Percentiles rank a stretch among this genome's conserved stretches.
These are phyloP conservation scores for Herminia tarsipennalis DNA, from an alignment of 2,888 invertebrate genomes.

Conservation along the genomic window DNA sequence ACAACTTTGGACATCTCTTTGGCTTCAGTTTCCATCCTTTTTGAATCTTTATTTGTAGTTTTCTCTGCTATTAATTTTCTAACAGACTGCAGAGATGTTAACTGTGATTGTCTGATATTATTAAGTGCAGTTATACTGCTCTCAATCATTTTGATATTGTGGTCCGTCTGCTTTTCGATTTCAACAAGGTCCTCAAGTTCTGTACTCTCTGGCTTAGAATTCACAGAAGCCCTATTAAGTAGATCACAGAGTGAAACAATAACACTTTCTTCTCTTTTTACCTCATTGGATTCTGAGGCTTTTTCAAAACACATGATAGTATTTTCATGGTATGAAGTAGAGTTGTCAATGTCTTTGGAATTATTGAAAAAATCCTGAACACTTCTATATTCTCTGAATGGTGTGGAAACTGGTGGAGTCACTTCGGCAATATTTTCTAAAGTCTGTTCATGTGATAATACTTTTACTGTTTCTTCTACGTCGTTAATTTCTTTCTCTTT, in stretches of 20 bases:
- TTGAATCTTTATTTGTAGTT: neutral
- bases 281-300: slow-evolving; percentile 43
- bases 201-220: slow-evolving; percentile 49
- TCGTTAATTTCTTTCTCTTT: slow-evolving; percentile 72
- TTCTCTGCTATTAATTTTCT: slow-evolving; percentile 59
- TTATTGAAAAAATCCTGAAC: slow-evolving; percentile 67
- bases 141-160: slow-evolving; percentile 63
- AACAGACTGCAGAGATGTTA: slow-evolving; percentile 59
- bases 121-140: slow-evolving; percentile 55
- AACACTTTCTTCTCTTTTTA: slow-evolving; percentile 67
- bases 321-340: slow-evolving; percentile 55
- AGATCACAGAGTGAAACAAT: slow-evolving; percentile 72
- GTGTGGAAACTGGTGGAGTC: slow-evolving; percentile 70
- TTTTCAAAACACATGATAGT: slow-evolving; percentile 73
- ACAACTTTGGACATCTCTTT: neutral
- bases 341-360: slow-evolving; percentile 59
- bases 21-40: neutral
- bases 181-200: slow-evolving; percentile 61
- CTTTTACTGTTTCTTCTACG: slow-evolving; percentile 55
- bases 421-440: slow-evolving; percentile 64
- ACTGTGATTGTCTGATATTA: slow-evolving; percentile 60
- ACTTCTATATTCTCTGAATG: slow-evolving; percentile 71
- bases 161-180: slow-evolving; percentile 58
- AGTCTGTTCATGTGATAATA: slow-evolving; percentile 49
- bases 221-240: slow-evolving; percentile 66